These are phyloP conservation scores for Halichondria panicea DNA, from an alignment of 37 sponge, comb jelly and placozoan species.

Conservation along the genomic window DNA sequence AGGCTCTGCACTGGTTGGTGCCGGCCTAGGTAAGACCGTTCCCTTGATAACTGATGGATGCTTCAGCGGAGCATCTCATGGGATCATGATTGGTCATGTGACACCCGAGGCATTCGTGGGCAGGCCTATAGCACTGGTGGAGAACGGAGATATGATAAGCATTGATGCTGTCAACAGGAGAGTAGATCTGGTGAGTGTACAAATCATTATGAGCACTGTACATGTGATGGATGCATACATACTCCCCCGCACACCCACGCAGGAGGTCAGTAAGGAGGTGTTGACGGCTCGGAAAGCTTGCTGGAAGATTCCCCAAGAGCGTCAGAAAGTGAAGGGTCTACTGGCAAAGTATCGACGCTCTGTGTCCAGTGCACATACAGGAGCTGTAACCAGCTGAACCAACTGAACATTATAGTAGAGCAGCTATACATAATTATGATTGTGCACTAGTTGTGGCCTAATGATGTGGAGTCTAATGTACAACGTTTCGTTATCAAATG, in stretches of 20 bases:
- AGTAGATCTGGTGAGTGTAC: slow-evolving; percentile 39
- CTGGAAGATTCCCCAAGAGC: slow-evolving; percentile 21
- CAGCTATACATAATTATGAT: no score
- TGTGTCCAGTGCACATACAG: slow-evolving; percentile 67
- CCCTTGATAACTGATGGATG: slow-evolving; percentile 75
- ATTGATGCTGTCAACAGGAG: slow-evolving; percentile 37
- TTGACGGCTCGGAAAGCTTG: not conserved
- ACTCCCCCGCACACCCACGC: no score
- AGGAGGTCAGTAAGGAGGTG: slow-evolving; percentile 47
- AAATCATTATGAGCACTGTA: no score
- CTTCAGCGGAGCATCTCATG: slow-evolving; percentile 81
- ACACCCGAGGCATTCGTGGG: slow-evolving; percentile 61
- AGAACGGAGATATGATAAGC: slow-evolving; percentile 39
- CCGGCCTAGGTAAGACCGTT: slow-evolving; percentile 64
- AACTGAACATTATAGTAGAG: no score
- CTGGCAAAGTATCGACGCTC: slow-evolving; percentile 48
- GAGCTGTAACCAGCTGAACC: slow-evolving; percentile 41
- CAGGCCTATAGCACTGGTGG: slow-evolving; percentile 50
- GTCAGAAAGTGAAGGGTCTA: slow-evolving; percentile 22
- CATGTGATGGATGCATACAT: no score
- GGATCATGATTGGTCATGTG: slow-evolving; percentile 73
- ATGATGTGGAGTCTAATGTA: no score
- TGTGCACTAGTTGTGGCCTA: no score
- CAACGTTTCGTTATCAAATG: no score
- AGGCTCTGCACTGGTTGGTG: slow-evolving; percentile 73